These are phyloP conservation scores for Bryconaethiops microstoma DNA, from an alignment of 2,797 vertebrate species.

Conservation along the genomic window DNA sequence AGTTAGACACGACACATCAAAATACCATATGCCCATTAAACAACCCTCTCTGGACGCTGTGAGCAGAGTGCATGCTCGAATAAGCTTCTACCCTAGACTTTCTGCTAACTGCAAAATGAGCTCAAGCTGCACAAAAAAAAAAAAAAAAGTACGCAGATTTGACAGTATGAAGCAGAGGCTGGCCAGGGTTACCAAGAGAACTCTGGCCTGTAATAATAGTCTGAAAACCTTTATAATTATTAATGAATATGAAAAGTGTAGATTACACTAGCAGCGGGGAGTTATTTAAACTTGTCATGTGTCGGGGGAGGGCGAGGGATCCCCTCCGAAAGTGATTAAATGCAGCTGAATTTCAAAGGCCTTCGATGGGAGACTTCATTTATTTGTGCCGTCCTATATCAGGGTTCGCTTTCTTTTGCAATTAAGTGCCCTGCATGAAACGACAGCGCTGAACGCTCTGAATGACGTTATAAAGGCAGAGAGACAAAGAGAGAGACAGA, in stretches of 20 bases:
- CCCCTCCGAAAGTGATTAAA: constrained; percentile 28
- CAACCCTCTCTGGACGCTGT: not conserved
- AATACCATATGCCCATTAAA: not conserved
- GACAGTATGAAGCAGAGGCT: not conserved
- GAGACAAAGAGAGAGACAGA: not conserved
- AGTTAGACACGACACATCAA: not conserved
- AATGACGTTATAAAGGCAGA: constrained; percentile 15
- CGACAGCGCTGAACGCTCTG: not conserved
- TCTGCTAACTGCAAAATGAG: not conserved
- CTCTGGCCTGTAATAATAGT: not conserved
- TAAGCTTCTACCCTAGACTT: not conserved
- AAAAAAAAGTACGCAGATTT: not conserved
- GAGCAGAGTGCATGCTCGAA: not conserved
- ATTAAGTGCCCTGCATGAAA: constrained; percentile 27
- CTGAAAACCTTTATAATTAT: constrained; percentile 29
- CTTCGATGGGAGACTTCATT: constrained; percentile 29
- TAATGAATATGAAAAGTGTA: constrained; percentile 27
- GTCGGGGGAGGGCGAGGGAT: too few species aligned
- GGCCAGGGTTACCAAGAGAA: not conserved
- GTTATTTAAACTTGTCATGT: constrained; percentile 18
- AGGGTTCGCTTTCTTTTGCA: constrained; percentile 13
- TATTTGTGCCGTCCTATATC: constrained; percentile 29
- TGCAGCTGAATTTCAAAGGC: constrained; percentile 27
- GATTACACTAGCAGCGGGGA: constrained; percentile 24
- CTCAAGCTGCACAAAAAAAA: not conserved